Percentiles rank a stretch among this genome's conserved stretches.
phyloP scores from a whole-genome alignment of 2,888 invertebrate species.

The Anorthoa munda region DNA sequence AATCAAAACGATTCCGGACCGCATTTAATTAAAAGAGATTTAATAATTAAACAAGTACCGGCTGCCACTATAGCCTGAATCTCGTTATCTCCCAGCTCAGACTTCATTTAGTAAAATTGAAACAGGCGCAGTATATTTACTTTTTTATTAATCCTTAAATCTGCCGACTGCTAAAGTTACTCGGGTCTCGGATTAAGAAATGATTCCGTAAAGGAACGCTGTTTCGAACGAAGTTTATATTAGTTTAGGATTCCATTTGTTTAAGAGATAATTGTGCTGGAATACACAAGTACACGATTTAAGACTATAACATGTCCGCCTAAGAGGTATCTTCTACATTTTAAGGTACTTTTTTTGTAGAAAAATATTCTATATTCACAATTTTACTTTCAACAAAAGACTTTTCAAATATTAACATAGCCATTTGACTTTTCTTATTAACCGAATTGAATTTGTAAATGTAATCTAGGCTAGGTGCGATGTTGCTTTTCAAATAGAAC shows the following conservation, averaged over 20 bases:
- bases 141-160: conserved; percentile 62
- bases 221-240: conserved; percentile 40
- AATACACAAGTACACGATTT: conserved; percentile 2
- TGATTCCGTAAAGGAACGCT: conserved; percentile 30
- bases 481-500: not conserved
- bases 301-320: not conserved
- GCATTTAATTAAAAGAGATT: conserved; percentile 65
- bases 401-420: conserved; percentile 28
- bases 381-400: conserved; percentile 6
- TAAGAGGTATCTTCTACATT: not conserved
- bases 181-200: conserved; percentile 50
- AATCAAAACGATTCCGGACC: conserved; percentile 47
- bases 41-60: conserved; percentile 63
- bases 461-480: conserved; percentile 26
- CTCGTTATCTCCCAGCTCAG: conserved; percentile 61
- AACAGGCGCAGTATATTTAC: conserved; percentile 56
- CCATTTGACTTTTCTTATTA: conserved; percentile 11
- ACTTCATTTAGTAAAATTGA: conserved; percentile 63
- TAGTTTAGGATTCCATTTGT: conserved; percentile 35
- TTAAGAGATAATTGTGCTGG: conserved; percentile 2
- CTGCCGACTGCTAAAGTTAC: conserved; percentile 49
- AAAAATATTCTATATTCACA: not conserved
- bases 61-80: conserved; percentile 54
- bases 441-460: conserved; percentile 45
- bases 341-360: not conserved